Percentiles rank a stretch among this genome's conserved stretches.
These are phyloP conservation scores for Stercorarius parasiticus DNA, from an alignment of 2,113 vertebrate species.

Conservation along the genomic window DNA sequence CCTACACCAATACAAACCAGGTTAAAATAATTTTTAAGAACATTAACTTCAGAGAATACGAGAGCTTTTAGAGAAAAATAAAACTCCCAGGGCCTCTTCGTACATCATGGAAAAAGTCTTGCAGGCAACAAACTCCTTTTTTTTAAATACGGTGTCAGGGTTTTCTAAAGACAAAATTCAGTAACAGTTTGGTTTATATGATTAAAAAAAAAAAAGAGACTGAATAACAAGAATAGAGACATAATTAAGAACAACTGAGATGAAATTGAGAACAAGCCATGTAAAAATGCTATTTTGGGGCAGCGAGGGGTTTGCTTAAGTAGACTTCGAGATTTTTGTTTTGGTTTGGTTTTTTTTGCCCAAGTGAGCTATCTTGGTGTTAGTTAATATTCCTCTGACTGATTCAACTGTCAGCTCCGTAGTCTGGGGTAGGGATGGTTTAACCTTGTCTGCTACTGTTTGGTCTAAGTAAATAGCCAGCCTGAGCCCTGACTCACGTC, in stretches of 20 bases:
- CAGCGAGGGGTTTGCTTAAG: fast-evolving
- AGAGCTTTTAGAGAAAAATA: neutral
- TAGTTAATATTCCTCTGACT: neutral
- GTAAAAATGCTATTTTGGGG: neutral
- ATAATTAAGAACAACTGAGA: neutral
- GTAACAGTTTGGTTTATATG: neutral
- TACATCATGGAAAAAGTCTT: neutral
- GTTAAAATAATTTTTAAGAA: neutral
- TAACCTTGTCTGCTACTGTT: neutral
- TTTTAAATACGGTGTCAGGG: neutral
- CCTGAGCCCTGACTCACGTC: neutral
- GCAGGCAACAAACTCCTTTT: neutral
- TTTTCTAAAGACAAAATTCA: neutral
- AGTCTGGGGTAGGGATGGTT: neutral
- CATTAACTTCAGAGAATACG: neutral
- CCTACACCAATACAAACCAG: neutral
- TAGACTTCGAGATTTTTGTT: neutral
- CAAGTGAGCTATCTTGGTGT: neutral
- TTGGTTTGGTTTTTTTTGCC: neutral
- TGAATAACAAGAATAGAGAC: neutral
- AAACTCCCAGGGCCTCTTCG: neutral
- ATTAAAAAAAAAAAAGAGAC: neutral
- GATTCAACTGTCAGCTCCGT: neutral
- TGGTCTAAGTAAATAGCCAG: neutral
- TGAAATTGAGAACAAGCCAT: neutral